Conservation (phyloP, 2,113 vertebrate species). For the Podarcis raffonei region DNA sequence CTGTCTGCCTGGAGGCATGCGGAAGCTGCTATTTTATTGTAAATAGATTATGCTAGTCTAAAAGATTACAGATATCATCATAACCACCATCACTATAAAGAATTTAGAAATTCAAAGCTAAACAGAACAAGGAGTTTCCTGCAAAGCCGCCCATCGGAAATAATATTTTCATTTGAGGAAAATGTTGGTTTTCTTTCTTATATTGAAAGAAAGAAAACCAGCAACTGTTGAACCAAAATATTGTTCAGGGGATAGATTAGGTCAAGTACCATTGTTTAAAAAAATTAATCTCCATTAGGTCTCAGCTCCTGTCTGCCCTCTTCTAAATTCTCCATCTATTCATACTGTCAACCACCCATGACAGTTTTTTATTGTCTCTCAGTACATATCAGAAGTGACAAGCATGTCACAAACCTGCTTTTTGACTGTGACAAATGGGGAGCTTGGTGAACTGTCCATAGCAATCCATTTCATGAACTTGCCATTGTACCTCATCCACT, state of each 20-base stretch:
- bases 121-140: slow-evolving; percentile 30
- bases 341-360: not conserved
- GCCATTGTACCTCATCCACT: not conserved
- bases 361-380: not conserved
- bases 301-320: not conserved
- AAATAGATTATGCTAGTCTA: not conserved
- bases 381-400: not conserved
- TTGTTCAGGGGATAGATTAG: not conserved
- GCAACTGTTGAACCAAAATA: not conserved
- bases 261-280: not conserved
- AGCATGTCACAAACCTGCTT: slow-evolving; percentile 6
- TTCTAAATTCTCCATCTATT: not conserved
- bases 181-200: not conserved
- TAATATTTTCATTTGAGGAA: not conserved
- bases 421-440: slow-evolving; percentile 3
- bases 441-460: not conserved
- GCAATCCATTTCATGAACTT: slow-evolving; percentile 8
- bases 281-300: not conserved
- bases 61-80: slow-evolving; percentile 22
- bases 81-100: not conserved
- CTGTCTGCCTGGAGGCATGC: slow-evolving; percentile 41
- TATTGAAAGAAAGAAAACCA: not conserved
- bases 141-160: not conserved
- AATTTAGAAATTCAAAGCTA: slow-evolving; percentile 32
- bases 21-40: slow-evolving; percentile 39